A percentile compares a stretch with the other conserved stretches of the same genome.
Conservation (phyloP, 2,888 invertebrate species). For the Priocnemis perturbator region DNA sequence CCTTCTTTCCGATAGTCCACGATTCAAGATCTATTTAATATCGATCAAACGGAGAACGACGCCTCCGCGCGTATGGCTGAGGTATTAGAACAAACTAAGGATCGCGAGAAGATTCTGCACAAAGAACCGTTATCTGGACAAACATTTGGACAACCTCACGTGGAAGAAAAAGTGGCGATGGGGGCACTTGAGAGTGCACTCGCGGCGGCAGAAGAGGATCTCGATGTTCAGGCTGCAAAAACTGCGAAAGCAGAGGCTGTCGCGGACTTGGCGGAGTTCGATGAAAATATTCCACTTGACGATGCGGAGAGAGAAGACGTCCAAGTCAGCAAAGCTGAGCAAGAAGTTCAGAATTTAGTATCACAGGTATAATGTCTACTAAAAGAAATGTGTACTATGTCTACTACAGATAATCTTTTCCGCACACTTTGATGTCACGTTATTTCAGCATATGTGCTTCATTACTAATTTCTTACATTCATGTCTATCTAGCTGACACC, state of each 20-base stretch:
- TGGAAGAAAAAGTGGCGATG: constrained; percentile 79
- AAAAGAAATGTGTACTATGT: constrained; percentile 16
- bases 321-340: constrained; percentile 84
- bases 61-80: constrained; percentile 79
- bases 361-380: constrained; percentile 78
- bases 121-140: constrained; percentile 61
- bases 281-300: constrained; percentile 93
- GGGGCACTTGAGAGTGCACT: constrained; percentile 88
- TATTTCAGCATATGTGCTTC: constrained; percentile 4
- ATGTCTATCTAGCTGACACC: constrained; percentile 85
- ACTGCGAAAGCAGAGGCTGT: constrained; percentile 93
- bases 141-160: constrained; percentile 41
- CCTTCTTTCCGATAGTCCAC: constrained; percentile 80
- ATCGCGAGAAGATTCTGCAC: constrained; percentile 71
- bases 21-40: constrained; percentile 93
- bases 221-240: constrained; percentile 93
- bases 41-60: constrained; percentile 81
- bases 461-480: constrained; percentile 11
- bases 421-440: too few relatives aligned
- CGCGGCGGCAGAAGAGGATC: constrained; percentile 95
- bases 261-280: constrained; percentile 95
- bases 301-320: constrained; percentile 78
- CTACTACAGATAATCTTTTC: not conserved
- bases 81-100: constrained; percentile 77
- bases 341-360: constrained; percentile 83